These are phyloP conservation scores for Norana najaformis DNA, from an alignment of 2,888 invertebrate genomes.

Conservation along the genomic window DNA sequence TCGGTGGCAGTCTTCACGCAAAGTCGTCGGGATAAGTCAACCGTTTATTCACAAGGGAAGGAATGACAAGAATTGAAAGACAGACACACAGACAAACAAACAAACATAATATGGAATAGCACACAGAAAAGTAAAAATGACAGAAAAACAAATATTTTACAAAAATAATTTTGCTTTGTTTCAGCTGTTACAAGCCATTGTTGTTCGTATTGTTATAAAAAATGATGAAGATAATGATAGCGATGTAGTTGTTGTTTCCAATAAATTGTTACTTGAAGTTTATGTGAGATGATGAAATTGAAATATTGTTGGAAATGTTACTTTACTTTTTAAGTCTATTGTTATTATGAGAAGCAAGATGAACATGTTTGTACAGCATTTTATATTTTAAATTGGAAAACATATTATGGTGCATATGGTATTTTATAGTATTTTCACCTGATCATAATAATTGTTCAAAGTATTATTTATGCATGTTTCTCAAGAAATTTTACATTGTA, in stretches of 20 bases:
- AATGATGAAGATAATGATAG: neutral
- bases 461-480: neutral
- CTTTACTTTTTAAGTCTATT: neutral
- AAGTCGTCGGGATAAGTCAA: neutral
- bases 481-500: neutral
- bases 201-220: neutral
- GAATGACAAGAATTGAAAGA: too few species aligned
- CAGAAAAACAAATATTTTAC: neutral
- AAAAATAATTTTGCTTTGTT: neutral
- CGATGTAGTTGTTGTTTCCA: neutral
- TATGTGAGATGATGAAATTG: neutral
- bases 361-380: neutral
- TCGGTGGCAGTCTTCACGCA: neutral
- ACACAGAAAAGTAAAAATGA: neutral
- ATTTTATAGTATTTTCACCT: slow-evolving; percentile 13
- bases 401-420: slow-evolving; percentile 5
- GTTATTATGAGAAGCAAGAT: neutral
- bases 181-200: neutral
- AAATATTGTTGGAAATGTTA: slow-evolving; percentile 3
- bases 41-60: neutral
- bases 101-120: neutral
- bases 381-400: slow-evolving; percentile 13
- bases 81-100: too few species aligned
- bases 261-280: neutral
- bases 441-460: neutral